Evolutionary conservation across 1,140 invertebrate species (phyloP), one percentile per base, ranked within the genome.

Genomic region (Branchinecta lynchi): DNA sequence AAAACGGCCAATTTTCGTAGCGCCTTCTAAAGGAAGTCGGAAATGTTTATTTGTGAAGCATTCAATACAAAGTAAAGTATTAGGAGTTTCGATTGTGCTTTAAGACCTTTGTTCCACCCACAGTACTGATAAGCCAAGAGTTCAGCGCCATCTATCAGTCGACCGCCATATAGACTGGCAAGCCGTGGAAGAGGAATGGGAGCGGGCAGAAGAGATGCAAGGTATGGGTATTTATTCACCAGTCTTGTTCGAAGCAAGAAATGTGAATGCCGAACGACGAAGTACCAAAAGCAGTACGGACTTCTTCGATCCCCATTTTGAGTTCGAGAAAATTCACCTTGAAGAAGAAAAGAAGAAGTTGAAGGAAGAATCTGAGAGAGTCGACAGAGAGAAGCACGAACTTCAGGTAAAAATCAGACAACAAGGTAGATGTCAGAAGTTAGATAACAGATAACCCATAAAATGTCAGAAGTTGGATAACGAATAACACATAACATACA

Each of bases 301-400:
- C 6, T 15, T 15, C 6, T 60, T 60, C 51, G 51, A 60, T 60
- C 12, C 17, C 17, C 51, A 60, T 15, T 15, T 60, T 15, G 51
- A 60, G 51, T 15, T 60, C 17, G 51, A 60, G 17, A 60, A 60
- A 60, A 60, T 60, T 60, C 51, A 20, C 10, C 70, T 76, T 8
- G 74, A 74, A 60, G 74, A 75, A 66, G 74, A 76, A 70, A 75
- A 74, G 68, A 46, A 73, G 70, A 72, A 73, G 66, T 73, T 76
- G 71, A 74, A 75, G 70, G 72, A 73, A 60, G 75, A 70, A 43
- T 46, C 70, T 51, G 9, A 67, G 43, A 45, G 67, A 44, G 21
- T 70, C 51, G 17, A 69, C 66, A 65, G 66, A 69, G 71, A 67
- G 17, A 67, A 71, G n/a, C 46, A 66, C 44, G 20, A 45, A 17